These are phyloP conservation scores for Limenitis camilla DNA, from an alignment of 2,888 invertebrate species.

Conservation along the genomic window DNA sequence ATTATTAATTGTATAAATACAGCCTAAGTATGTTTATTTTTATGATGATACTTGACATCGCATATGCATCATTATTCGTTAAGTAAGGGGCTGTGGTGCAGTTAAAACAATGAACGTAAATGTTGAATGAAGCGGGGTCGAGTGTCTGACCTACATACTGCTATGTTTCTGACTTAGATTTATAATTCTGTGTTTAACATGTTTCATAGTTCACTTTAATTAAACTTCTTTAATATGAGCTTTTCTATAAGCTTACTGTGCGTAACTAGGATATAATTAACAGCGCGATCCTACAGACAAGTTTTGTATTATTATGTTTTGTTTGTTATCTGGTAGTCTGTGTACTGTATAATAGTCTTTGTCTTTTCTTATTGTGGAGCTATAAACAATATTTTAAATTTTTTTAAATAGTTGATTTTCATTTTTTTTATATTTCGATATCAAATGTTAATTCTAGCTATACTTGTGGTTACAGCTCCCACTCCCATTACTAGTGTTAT, in stretches of 20 bases:
- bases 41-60: not conserved
- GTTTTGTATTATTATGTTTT: too few relatives aligned
- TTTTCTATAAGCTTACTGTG: not conserved
- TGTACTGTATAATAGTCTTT: too few relatives aligned
- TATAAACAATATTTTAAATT: too few relatives aligned
- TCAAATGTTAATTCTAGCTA: too few relatives aligned
- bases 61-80: slow-evolving; percentile 2
- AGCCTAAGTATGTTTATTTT: not conserved
- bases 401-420: too few relatives aligned
- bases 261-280: not conserved
- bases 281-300: too few relatives aligned
- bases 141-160: slow-evolving; percentile 22
- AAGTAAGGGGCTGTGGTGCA: slow-evolving; percentile 9
- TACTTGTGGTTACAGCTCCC: too few relatives aligned
- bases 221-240: not conserved
- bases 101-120: slow-evolving; percentile 21
- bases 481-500: too few relatives aligned
- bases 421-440: too few relatives aligned
- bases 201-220: slow-evolving; percentile 1
- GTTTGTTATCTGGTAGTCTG: too few relatives aligned
- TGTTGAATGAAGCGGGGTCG: slow-evolving; percentile 23
- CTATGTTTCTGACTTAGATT: slow-evolving; percentile 4
- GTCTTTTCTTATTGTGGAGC: too few relatives aligned
- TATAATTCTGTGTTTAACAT: slow-evolving; percentile 3
- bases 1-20: too few relatives aligned